These are phyloP conservation scores for Encarsia formosa DNA, from an alignment of 2,888 invertebrate species.

Conservation along the genomic window DNA sequence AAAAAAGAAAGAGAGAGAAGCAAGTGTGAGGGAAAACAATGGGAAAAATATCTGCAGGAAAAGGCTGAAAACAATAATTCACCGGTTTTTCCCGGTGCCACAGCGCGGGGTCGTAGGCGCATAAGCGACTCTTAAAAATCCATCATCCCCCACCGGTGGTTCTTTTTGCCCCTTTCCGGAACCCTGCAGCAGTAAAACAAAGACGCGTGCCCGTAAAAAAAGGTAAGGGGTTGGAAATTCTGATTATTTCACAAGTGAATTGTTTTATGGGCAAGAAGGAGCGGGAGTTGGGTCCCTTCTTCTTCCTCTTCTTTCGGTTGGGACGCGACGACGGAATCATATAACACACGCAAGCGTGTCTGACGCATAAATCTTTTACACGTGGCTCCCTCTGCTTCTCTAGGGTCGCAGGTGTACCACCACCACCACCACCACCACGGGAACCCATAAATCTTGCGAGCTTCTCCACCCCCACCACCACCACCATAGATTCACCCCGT, in stretches of 20 bases:
- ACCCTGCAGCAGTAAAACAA: neutral
- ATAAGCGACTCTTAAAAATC: neutral
- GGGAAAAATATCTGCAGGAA: too few relatives aligned
- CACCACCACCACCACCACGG: neutral
- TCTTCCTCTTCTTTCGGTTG: neutral
- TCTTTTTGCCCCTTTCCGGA: neutral
- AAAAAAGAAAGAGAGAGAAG: too few relatives aligned
- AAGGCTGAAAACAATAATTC: too few relatives aligned
- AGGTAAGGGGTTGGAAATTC: neutral
- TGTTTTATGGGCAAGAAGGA: slow-evolving; percentile 5
- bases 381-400: neutral
- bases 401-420: slow-evolving; percentile 3
- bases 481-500: slow-evolving; percentile 17
- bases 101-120: neutral
- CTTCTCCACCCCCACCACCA: too few relatives aligned
- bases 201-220: neutral
- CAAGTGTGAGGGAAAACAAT: too few relatives aligned
- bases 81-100: neutral
- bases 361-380: slow-evolving; percentile 20
- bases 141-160: neutral
- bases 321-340: slow-evolving; percentile 16
- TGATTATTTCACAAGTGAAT: slow-evolving; percentile 22
- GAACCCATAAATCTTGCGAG: slow-evolving; percentile 17
- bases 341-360: slow-evolving; percentile 11
- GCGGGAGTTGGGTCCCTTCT: neutral